A percentile compares a stretch with the other conserved stretches of the same genome.
Conservation (phyloP, 2,797 vertebrate species). For the Gymnothorax javanicus region DNA sequence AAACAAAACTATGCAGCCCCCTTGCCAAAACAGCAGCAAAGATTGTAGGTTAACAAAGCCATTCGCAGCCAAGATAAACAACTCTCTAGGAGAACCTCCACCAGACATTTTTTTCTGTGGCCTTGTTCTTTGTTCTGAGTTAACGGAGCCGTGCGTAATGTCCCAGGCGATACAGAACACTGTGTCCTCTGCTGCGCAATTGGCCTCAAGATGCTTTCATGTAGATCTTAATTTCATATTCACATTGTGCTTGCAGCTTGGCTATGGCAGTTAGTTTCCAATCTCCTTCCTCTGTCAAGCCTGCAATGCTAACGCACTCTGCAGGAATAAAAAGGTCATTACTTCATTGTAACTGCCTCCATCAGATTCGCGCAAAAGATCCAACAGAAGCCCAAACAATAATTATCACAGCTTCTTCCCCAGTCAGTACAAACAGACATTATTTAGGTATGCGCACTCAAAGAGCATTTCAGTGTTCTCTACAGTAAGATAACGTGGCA, state of each 20-base stretch:
- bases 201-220: constrained; percentile 11
- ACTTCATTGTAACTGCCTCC: background rate
- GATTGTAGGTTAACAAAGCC: background rate
- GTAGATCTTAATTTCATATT: constrained; percentile 20
- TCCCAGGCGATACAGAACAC: background rate
- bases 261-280: background rate
- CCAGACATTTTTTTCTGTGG: background rate
- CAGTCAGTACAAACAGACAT: background rate
- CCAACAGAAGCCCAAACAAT: background rate
- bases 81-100: background rate
- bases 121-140: background rate
- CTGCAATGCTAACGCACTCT: background rate
- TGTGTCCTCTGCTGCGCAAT: constrained; percentile 9
- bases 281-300: background rate
- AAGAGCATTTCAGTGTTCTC: background rate
- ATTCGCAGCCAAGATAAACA: background rate
- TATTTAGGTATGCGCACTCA: background rate
- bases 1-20: background rate
- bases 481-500: background rate
- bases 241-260: background rate
- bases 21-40: background rate
- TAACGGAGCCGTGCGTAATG: background rate
- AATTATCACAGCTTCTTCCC: background rate
- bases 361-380: background rate
- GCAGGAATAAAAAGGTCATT: background rate